Base-by-base conservation (phyloP, 2,797 vertebrate genomes). In the Pantherophis vulpinus region DNA sequence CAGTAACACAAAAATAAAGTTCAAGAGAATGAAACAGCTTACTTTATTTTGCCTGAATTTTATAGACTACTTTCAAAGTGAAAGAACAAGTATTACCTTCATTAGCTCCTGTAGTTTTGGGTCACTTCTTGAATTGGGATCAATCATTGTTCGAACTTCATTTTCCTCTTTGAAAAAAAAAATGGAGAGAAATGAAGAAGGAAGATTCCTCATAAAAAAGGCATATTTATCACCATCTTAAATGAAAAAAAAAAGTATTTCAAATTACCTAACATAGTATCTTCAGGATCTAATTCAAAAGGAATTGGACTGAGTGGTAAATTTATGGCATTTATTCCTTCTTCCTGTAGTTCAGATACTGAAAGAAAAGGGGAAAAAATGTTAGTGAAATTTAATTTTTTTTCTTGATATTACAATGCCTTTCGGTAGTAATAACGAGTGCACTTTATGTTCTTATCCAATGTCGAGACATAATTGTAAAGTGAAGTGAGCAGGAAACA, bases 291-390 rank as follows among this genome's bases (percentile, higher is more conserved):
- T 96, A 99, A 97, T 97, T 99, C 99, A 0, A 99, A 99, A 94
- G 99, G 98, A 93, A 99, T 99, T 2, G 99, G 99, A 96, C 98
- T 99, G 95, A 99, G 98, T 66, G 99, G 99, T 95, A 99, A 98
- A 97, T 99, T 99, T 98, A 99, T 99, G 97, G 99, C 99, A 51
- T 99, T 99, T 94, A 99, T 99, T 91, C 99, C 99, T 96, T 99
- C 99, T 96, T 99, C 99, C 97, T 99, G 99, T 95, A 99, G 98
- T 97, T 99, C 99, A 2, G 99, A 99, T 87, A 99, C 99, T 99
- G 37, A 37, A 51, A 42, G 13, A 6, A 20, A 92, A 51, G 97
- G 18, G 4, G 16, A 95, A 23, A 10, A 79, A 92, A 95, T 95
- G 86, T 66, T 90, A 61, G 96, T 97, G 95, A 97, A 60, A 79